Evolutionary conservation across 2,113 vertebrate genomes (phyloP).

Genomic region (Sprattus sprattus): DNA sequence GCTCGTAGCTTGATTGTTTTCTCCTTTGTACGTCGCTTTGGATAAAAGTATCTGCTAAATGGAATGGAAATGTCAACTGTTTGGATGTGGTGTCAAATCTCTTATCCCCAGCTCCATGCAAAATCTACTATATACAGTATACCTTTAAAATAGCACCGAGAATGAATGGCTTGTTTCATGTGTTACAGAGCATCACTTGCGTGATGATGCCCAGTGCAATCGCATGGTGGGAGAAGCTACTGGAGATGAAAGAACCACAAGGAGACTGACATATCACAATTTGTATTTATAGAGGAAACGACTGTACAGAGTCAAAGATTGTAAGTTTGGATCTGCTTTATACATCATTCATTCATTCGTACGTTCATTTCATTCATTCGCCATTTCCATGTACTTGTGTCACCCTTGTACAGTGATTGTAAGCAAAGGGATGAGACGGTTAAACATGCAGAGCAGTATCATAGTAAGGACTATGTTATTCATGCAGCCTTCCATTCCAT

Average conservation of each 20-base stretch:
- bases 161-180: too few relatives aligned
- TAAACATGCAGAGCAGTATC: constrained; percentile 64
- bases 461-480: constrained; percentile 54
- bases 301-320: constrained; percentile 62
- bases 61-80: too few relatives aligned
- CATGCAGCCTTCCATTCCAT: constrained; percentile 58
- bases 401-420: constrained; percentile 59
- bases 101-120: too few relatives aligned
- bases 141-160: background rate
- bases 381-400: constrained; percentile 53
- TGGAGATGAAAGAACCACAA: constrained; percentile 27
- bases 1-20: too few relatives aligned
- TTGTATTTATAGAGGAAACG: constrained; percentile 66
- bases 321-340: constrained; percentile 53
- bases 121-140: too few relatives aligned
- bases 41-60: too few relatives aligned
- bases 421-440: constrained; percentile 55
- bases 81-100: too few relatives aligned
- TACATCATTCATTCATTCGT: constrained; percentile 57
- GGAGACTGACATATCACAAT: constrained; percentile 59
- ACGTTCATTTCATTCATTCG: constrained; percentile 53
- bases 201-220: background rate
- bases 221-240: background rate
- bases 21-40: too few relatives aligned
- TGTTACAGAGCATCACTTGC: too few relatives aligned